Conservation (phyloP, 2,888 invertebrate genomes). For the Patella pellucida region DNA sequence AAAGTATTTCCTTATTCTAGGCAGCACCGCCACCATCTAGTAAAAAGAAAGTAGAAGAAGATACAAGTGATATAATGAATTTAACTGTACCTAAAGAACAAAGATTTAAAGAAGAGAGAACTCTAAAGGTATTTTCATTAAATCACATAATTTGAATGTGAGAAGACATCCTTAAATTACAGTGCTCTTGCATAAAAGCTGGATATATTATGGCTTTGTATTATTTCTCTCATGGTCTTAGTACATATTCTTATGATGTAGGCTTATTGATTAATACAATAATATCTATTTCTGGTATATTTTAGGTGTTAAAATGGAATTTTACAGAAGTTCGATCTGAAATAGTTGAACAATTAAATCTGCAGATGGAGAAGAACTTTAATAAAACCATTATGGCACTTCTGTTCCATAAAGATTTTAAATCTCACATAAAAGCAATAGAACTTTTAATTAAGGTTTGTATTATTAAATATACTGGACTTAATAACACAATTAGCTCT, state of each 20-base stretch:
- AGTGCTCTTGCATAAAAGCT: too few relatives aligned
- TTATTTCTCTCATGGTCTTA: too few relatives aligned
- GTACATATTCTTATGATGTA: too few relatives aligned
- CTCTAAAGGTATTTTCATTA: conserved; percentile 78
- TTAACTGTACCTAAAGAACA: conserved; percentile 91
- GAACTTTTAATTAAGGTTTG: conserved; percentile 78
- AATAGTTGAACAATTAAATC: conserved; percentile 90
- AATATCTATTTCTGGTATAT: too few relatives aligned
- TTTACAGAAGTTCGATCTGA: conserved; percentile 93
- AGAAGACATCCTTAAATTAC: too few relatives aligned
- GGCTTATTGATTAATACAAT: too few relatives aligned
- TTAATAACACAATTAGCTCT: too few relatives aligned
- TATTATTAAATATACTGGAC: background rate
- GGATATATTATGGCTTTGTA: too few relatives aligned
- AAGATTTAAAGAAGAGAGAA: conserved; percentile 92
- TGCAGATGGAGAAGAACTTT: conserved; percentile 92
- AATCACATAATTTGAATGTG: too few relatives aligned
- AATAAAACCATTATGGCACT: conserved; percentile 89
- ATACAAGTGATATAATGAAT: conserved; percentile 83
- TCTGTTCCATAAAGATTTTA: conserved; percentile 95
- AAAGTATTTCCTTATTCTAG: conserved; percentile 6
- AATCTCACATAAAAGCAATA: conserved; percentile 94
- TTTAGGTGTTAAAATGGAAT: conserved; percentile 87
- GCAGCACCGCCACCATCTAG: conserved; percentile 63
- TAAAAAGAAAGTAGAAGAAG: conserved; percentile 88